These are phyloP conservation scores for Cenopis cana DNA, from an alignment of 2,888 invertebrate species.

Conservation along the genomic window DNA sequence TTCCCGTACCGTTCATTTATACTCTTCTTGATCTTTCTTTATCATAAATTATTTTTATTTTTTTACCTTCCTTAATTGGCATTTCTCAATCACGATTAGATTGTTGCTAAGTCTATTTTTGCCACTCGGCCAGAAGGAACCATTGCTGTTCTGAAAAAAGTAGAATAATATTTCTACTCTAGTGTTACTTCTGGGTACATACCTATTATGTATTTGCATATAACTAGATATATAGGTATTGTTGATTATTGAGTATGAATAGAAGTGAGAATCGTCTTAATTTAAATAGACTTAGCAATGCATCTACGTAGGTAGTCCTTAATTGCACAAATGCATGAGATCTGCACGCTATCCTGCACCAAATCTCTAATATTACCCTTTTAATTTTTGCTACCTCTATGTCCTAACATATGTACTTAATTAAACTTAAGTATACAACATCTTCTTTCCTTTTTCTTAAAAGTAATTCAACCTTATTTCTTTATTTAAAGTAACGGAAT, in stretches of 20 bases:
- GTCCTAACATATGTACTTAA: background rate
- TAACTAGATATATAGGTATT: no score
- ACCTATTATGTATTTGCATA: no score
- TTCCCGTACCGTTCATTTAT: no score
- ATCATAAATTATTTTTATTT: background rate
- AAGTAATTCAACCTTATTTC: background rate
- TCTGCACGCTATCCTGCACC: slow-evolving; percentile 25
- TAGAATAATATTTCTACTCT: no score
- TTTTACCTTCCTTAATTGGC: slow-evolving; percentile 26
- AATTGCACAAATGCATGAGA: slow-evolving; percentile 27
- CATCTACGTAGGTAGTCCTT: slow-evolving; percentile 4
- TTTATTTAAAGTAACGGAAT: background rate
- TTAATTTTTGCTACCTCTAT: slow-evolving; percentile 4
- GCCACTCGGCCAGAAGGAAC: background rate
- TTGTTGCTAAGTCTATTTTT: slow-evolving; percentile 23
- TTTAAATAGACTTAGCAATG: slow-evolving; percentile 17
- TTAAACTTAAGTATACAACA: background rate
- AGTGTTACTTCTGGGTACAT: no score
- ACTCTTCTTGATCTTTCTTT: background rate
- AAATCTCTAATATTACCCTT: slow-evolving; percentile 13
- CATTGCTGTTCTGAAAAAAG: no score
- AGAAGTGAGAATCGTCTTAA: background rate
- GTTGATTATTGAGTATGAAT: no score
- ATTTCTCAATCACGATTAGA: slow-evolving; percentile 22
- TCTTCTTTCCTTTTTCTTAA: background rate